Evolutionary conservation across 2,888 invertebrate species (phyloP).

Genomic region (Eretmocerus hayati): DNA sequence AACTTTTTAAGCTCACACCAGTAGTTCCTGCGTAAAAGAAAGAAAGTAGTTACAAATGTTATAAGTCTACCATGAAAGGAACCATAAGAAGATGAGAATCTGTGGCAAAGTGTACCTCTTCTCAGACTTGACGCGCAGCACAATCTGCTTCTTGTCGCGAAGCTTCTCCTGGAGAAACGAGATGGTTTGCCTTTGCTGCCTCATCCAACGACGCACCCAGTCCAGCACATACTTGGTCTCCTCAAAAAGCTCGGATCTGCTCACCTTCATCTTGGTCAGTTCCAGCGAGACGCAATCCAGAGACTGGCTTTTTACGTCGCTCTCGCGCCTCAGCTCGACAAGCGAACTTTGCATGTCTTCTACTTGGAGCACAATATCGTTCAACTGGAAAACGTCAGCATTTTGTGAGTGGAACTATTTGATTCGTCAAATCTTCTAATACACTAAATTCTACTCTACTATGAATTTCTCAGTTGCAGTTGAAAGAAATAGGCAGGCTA

Average conservation of each 20-base stretch:
- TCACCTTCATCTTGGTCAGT: constrained; percentile 32
- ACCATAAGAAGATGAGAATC: no score
- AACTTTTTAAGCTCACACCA: no score
- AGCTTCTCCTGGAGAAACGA: constrained; percentile 19
- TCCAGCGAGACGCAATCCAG: constrained; percentile 35
- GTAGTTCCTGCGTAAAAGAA: background rate
- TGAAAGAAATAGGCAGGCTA: no score
- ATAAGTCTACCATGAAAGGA: no score
- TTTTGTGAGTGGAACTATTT: no score
- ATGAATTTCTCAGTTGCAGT: no score
- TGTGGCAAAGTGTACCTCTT: constrained; percentile 36
- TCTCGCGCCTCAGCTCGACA: constrained; percentile 33
- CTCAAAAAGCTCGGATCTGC: constrained; percentile 35
- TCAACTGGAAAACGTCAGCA: constrained; percentile 29
- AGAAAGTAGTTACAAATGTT: no score
- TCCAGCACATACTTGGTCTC: constrained; percentile 36
- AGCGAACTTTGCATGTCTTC: constrained; percentile 34
- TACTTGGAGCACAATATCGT: constrained; percentile 33
- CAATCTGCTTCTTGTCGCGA: constrained; percentile 30
- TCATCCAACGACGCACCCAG: constrained; percentile 37
- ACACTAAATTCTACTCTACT: no score
- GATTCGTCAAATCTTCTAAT: no score
- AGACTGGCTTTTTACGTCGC: constrained; percentile 33
- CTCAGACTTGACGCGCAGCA: constrained; percentile 30
- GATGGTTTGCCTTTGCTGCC: constrained; percentile 31